These are phyloP conservation scores for Scaptomyza montana DNA, from an alignment of 1,140 invertebrate species.

Conservation along the genomic window DNA sequence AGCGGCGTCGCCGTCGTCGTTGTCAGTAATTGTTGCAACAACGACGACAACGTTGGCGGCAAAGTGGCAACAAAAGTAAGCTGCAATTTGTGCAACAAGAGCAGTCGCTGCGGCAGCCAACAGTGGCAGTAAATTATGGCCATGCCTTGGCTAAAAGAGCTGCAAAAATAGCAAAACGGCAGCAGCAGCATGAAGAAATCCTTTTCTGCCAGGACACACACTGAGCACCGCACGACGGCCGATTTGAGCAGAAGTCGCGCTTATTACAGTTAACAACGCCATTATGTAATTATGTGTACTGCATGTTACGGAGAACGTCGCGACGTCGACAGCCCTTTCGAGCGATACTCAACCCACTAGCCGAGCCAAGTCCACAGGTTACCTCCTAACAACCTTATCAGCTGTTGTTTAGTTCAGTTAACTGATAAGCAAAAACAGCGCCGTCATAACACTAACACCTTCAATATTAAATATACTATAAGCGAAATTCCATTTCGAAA, in stretches of 20 bases:
- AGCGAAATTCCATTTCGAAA: conserved; percentile 26
- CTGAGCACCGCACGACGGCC: conserved; percentile 31
- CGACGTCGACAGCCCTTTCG: conserved; percentile 21
- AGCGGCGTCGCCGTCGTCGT: conserved; percentile 24
- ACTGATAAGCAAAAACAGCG: conserved; percentile 30
- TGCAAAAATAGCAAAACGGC: conserved; percentile 32
- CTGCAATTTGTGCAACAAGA: conserved; percentile 73
- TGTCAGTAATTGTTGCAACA: conserved; percentile 69
- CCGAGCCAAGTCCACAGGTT: not conserved
- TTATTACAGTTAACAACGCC: conserved; percentile 80
- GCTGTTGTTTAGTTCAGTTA: not conserved
- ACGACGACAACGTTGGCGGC: conserved; percentile 31
- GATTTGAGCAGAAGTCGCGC: conserved; percentile 67
- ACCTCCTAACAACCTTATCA: conserved; percentile 24
- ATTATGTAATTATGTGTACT: conserved; percentile 79
- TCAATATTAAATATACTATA: not conserved
- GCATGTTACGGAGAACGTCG: conserved; percentile 22
- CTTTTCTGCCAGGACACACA: conserved; percentile 75
- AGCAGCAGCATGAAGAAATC: conserved; percentile 47
- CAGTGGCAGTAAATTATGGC: conserved; percentile 36
- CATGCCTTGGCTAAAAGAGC: conserved; percentile 28
- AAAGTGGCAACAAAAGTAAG: conserved; percentile 60
- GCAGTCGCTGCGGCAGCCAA: conserved; percentile 54
- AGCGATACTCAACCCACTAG: not conserved
- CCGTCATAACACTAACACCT: conserved; percentile 11